phyloP scores from a whole-genome alignment of 1,140 invertebrate genomes.

The Lepidostoma basale region DNA sequence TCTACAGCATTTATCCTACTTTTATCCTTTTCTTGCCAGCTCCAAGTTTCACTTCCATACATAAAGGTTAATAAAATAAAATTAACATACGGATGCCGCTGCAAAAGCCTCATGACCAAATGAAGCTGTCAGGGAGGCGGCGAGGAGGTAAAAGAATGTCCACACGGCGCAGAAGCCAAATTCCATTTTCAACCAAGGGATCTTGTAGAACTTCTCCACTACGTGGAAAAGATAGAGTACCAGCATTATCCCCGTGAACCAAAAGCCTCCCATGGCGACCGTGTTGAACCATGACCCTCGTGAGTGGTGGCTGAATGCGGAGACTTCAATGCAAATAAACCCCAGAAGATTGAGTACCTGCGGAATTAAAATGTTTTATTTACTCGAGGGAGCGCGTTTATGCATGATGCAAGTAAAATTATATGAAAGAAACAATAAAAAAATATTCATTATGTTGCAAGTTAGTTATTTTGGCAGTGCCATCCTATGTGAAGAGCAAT shows the following conservation, averaged over 20 bases:
- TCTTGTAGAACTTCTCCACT: slow-evolving; percentile 81
- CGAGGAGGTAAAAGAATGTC: slow-evolving; percentile 74
- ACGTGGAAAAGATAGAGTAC: slow-evolving; percentile 85
- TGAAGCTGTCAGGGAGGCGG: slow-evolving; percentile 68
- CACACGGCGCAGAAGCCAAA: slow-evolving; percentile 75
- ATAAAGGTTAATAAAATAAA: no score
- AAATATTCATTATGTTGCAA: no score
- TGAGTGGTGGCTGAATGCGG: slow-evolving; percentile 58
- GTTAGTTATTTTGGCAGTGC: no score
- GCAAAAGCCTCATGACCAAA: slow-evolving; percentile 62
- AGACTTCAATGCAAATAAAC: slow-evolving; percentile 80
- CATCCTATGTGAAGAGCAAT: no score
- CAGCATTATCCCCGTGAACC: slow-evolving; percentile 81
- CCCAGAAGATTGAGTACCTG: slow-evolving; percentile 79
- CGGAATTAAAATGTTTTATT: slow-evolving; percentile 55
- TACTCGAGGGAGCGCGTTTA: no score
- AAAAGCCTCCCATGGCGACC: slow-evolving; percentile 84
- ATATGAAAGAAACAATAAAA: no score
- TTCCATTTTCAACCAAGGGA: slow-evolving; percentile 89
- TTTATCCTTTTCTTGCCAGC: no score
- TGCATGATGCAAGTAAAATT: no score
- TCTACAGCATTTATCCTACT: no score
- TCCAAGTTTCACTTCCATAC: no score
- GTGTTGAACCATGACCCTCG: slow-evolving; percentile 77
- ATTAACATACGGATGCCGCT: slow-evolving; percentile 72